Evolutionary conservation across 2,888 invertebrate species (phyloP), one percentile per base, ranked within the genome.

Genomic region (Euzophera pinguis): DNA sequence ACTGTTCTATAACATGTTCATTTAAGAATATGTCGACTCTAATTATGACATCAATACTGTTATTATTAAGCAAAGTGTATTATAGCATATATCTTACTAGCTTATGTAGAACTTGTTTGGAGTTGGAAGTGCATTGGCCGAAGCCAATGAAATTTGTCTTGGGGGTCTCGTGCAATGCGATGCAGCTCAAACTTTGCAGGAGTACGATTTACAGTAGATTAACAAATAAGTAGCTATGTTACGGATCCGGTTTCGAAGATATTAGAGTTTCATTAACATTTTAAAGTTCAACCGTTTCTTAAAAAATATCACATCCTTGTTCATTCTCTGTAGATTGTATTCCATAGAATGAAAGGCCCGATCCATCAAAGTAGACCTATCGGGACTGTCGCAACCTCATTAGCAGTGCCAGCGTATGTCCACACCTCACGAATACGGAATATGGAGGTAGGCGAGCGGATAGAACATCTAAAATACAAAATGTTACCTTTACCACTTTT

Each of bases 341-440:
- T 39, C 16, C 3, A 39, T 8, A 10, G 9, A 39, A 7, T 13
- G 32, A 45, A 45, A 45, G 32, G 32, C 45, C 16, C 16, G 16
- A 34, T 42, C 17, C n/a, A 42, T 50, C 42, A 42, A 42, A 41
- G 42, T 41, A 41, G 52, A 56, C 50, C 48, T 55, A 53, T 55
- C 56, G 56, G 60, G 64, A 67, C 68, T 62, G 62, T 69, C 71
- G 69, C 63, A 59, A 62, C 56, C 64, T 73, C 69, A 76, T 77
- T 75, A 73, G 69, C 70, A 60, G 69, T 69, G 61, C 63, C 54
- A 53, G 32, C 34, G 34, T 64, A 61, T 67, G 67, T 65, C 67
- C 63, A 53, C 61, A 59, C 61, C 59, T 57, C 59, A 57, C 55
- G 53, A 49, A 63, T 59, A 63, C 65, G 61, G 65, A 70, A 70